A percentile compares a stretch with the other conserved stretches of the same genome.
phyloP scores from a whole-genome alignment of 2,888 invertebrate species.

The Drosophila histrio region DNA sequence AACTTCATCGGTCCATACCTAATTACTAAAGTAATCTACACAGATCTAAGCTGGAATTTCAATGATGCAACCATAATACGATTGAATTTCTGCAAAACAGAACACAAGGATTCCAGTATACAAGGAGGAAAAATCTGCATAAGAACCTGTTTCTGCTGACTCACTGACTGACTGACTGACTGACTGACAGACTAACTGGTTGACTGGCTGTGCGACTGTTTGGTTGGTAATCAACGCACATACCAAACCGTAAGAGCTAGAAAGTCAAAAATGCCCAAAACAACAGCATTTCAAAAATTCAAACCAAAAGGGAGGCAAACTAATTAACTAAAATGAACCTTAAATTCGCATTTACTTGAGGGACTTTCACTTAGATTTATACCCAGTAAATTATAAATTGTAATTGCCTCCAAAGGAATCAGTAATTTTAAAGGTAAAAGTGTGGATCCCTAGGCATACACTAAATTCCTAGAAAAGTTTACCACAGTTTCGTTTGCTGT shows the following conservation, averaged over 20 bases:
- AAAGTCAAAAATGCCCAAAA: neutral
- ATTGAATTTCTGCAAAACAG: neutral
- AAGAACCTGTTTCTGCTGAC: neutral
- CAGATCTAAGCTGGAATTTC: conserved; percentile 6
- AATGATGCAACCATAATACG: neutral
- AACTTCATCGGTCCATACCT: conserved; percentile 18
- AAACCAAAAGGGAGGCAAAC: too few species aligned
- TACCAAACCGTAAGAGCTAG: neutral
- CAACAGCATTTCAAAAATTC: neutral
- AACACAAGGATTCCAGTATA: neutral
- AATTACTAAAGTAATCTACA: conserved; percentile 24
- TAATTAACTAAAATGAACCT: too few species aligned
- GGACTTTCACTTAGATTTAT: neutral
- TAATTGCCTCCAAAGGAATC: neutral
- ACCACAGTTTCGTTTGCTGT: too few species aligned
- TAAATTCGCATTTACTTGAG: neutral
- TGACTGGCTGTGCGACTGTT: neutral
- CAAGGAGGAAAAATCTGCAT: neutral
- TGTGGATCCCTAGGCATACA: neutral
- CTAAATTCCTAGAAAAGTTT: too few species aligned
- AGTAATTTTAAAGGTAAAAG: neutral
- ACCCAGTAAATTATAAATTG: neutral
- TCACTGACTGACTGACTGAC: neutral
- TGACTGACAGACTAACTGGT: conserved; percentile 1
- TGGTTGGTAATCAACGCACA: conserved; percentile 16